Conservation (phyloP, 2,797 vertebrate species). For the Picus viridis region DNA sequence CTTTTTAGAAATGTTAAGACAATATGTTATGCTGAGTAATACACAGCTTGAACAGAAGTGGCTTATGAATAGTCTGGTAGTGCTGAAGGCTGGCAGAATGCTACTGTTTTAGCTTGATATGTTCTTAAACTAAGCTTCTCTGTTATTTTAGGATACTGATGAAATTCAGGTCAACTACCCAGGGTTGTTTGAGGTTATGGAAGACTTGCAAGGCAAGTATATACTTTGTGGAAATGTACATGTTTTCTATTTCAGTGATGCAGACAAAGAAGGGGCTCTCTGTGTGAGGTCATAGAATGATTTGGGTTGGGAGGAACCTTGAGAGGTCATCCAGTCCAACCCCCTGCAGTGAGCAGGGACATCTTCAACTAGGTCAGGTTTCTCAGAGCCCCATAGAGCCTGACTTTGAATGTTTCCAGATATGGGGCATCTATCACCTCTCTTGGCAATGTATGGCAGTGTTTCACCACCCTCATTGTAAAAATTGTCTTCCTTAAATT, state of each 20-base stretch:
- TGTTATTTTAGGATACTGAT: conserved; percentile 86
- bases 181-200: conserved; percentile 91
- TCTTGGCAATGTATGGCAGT: neutral
- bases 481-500: neutral
- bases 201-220: conserved; percentile 89
- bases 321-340: neutral
- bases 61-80: neutral
- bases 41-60: neutral
- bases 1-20: neutral
- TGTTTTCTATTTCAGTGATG: neutral
- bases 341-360: neutral
- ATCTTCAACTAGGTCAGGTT: neutral
- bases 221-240: neutral
- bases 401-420: neutral
- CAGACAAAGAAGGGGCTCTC: neutral
- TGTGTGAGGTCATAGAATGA: neutral
- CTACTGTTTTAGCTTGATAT: neutral
- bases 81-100: neutral
- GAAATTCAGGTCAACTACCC: conserved; percentile 93
- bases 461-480: neutral
- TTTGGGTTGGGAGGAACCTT: neutral
- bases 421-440: neutral
- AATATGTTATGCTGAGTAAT: neutral
- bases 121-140: neutral
- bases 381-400: rapidly evolving